These are phyloP conservation scores for Psittacara wagleri DNA, from an alignment of 2,113 vertebrate genomes.

Conservation along the genomic window DNA sequence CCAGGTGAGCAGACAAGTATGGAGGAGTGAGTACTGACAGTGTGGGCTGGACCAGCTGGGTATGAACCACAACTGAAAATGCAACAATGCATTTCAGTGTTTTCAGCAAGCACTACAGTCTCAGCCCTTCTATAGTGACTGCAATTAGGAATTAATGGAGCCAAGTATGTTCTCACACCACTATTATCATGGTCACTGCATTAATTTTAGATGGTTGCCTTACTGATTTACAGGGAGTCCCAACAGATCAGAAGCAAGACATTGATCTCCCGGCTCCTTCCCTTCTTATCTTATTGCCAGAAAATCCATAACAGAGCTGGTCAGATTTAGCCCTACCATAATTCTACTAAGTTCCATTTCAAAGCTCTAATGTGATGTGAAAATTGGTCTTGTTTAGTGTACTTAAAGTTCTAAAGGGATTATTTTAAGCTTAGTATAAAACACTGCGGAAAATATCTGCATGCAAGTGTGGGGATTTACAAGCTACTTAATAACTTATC, in stretches of 20 bases:
- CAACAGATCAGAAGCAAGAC: conserved; percentile 21
- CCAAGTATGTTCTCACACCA: neutral
- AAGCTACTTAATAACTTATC: conserved; percentile 45
- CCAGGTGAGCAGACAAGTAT: neutral
- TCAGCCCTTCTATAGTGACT: neutral
- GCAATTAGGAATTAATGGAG: conserved; percentile 1
- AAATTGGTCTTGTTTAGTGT: conserved; percentile 47
- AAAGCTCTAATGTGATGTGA: neutral
- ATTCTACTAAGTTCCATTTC: neutral
- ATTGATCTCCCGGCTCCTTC: neutral
- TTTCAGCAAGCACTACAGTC: neutral
- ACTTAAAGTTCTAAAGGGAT: conserved; percentile 47
- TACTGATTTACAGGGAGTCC: conserved; percentile 13
- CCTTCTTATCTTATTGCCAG: neutral
- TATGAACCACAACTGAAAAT: neutral
- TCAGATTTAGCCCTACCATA: neutral
- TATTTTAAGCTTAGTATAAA: conserved; percentile 43
- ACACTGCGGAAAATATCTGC: neutral
- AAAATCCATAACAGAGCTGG: neutral
- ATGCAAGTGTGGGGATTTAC: neutral
- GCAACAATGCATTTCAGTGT: neutral
- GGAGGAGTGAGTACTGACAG: neutral
- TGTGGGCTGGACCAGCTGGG: neutral
- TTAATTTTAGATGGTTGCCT: conserved; percentile 14
- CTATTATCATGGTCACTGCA: neutral